Conservation (phyloP, 2,113 vertebrate genomes). For the Suricata suricatta region DNA sequence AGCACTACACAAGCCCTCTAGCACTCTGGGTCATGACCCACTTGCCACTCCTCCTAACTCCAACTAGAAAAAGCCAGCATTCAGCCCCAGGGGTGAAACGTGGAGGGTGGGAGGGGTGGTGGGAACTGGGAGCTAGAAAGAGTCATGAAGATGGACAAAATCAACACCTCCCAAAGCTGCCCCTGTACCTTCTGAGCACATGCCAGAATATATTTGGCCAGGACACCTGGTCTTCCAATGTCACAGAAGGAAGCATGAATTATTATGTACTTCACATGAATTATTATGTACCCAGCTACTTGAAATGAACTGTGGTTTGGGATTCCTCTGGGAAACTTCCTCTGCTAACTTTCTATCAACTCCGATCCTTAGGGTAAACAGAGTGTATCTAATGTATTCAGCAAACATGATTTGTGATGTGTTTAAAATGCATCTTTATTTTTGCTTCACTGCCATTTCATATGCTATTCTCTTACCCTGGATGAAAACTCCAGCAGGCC, state of each 20-base stretch:
- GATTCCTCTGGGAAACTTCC: neutral
- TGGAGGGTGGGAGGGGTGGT: neutral
- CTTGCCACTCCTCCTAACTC: neutral
- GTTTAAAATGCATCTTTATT: neutral
- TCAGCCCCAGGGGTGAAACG: neutral
- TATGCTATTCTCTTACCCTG: too few species aligned
- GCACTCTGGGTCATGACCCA: neutral
- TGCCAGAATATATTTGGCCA: neutral
- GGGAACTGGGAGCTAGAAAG: neutral
- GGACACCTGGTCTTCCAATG: neutral
- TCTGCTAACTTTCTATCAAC: neutral
- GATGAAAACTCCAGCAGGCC: neutral
- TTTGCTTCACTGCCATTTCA: neutral
- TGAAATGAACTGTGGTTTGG: neutral
- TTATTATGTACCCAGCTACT: neutral
- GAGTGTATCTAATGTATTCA: neutral
- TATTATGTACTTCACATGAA: neutral
- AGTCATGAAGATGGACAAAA: neutral
- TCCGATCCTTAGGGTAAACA: neutral
- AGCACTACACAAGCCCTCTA: too few species aligned
- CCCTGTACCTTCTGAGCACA: neutral
- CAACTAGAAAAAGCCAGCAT: neutral
- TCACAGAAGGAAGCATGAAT: neutral
- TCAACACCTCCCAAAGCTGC: too few species aligned
- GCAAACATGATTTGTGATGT: neutral